A percentile compares a stretch with the other conserved stretches of the same genome.
Evolutionary conservation across 1,140 invertebrate genomes (phyloP).

Genomic region (Gryllus bimaculatus): DNA sequence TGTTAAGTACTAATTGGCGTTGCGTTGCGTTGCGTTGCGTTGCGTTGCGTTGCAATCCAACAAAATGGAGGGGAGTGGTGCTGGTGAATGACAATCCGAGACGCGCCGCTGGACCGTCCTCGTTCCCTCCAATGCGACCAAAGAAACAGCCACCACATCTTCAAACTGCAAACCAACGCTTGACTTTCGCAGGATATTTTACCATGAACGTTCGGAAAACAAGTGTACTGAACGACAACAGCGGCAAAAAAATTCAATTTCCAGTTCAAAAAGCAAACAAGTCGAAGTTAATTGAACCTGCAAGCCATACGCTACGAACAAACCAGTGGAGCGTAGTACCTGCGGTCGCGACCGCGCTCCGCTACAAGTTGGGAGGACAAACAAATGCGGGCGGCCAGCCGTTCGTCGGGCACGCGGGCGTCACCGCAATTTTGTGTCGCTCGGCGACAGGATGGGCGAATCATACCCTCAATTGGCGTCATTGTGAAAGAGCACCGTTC

Average conservation of each 20-base stretch:
- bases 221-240: neutral
- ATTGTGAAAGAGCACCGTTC: neutral
- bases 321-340: neutral
- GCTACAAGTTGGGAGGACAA: neutral
- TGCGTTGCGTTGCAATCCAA: too few relatives aligned
- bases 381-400: neutral
- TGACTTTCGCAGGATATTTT: too few relatives aligned
- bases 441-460: neutral
- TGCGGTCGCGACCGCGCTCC: neutral
- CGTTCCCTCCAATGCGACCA: too few relatives aligned
- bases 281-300: slow-evolving; percentile 1
- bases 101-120: too few relatives aligned
- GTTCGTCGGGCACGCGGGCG: neutral
- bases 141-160: too few relatives aligned
- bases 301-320: neutral
- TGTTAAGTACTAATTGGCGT: too few relatives aligned
- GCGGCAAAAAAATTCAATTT: neutral
- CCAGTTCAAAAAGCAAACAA: neutral
- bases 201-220: too few relatives aligned
- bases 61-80: too few relatives aligned
- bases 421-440: too few relatives aligned
- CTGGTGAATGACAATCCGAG: too few relatives aligned
- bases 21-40: too few relatives aligned
- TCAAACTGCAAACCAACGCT: too few relatives aligned
- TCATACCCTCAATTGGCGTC: neutral